Conservation (phyloP, 2,888 invertebrate species). For the Apotomis turbidana region DNA sequence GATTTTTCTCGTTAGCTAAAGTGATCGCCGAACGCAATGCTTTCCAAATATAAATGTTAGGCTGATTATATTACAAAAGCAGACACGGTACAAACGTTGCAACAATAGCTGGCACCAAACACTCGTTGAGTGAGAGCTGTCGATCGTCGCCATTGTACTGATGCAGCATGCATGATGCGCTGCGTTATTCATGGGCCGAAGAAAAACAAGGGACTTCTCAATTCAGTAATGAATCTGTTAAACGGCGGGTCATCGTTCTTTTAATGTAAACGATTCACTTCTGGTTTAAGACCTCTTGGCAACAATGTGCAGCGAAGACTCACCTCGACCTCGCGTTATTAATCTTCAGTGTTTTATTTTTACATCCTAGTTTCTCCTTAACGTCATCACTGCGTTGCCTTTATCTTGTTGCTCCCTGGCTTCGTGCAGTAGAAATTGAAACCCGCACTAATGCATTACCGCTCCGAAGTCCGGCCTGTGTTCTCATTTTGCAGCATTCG, state of each 20-base stretch:
- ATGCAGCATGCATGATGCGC: conserved; percentile 54
- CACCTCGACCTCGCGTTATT: conserved; percentile 9
- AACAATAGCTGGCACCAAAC: conserved; percentile 65
- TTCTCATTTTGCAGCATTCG: conserved; percentile 33
- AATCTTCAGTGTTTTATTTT: conserved; percentile 11
- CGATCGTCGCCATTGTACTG: conserved; percentile 52
- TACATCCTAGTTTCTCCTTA: conserved; percentile 30
- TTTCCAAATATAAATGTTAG: conserved; percentile 1
- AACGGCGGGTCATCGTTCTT: conserved; percentile 34
- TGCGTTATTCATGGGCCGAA: conserved; percentile 51
- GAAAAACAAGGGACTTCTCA: conserved; percentile 48
- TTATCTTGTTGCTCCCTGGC: not conserved
- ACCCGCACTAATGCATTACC: not conserved
- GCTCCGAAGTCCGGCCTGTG: conserved; percentile 15
- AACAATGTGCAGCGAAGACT: not conserved
- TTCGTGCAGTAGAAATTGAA: conserved; percentile 11
- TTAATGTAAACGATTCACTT: conserved; percentile 17
- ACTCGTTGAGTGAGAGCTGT: conserved; percentile 66
- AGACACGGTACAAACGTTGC: conserved; percentile 58
- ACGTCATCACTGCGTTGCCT: conserved; percentile 10
- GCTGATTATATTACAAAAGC: conserved; percentile 46
- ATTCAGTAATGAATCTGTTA: conserved; percentile 33
- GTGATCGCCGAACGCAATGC: not conserved
- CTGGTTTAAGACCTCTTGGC: conserved; percentile 20
- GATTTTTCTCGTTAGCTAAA: not conserved